phyloP scores from a whole-genome alignment of 2,113 vertebrate genomes.

The Gnathonemus longibarbis region DNA sequence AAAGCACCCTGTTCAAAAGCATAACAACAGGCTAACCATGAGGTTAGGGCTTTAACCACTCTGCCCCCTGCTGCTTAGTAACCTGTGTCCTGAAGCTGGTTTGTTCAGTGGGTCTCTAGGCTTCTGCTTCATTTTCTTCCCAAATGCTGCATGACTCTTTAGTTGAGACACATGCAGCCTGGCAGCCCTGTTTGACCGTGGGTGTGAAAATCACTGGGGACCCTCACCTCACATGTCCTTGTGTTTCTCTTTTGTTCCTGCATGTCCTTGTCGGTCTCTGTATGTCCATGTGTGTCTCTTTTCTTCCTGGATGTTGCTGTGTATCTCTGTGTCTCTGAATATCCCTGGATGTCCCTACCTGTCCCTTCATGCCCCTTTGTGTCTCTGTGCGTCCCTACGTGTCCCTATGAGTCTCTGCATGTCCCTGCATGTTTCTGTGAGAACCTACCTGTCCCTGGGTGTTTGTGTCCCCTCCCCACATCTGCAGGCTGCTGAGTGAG shows the following conservation, averaged over 20 bases:
- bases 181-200: not conserved
- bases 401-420: not conserved
- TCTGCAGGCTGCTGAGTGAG: slow-evolving; percentile 55
- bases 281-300: no score
- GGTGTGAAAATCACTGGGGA: not conserved
- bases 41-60: not conserved
- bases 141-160: not conserved
- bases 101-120: no score
- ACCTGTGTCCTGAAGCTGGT: no score
- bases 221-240: not conserved
- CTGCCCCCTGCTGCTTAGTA: no score
- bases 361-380: no score
- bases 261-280: no score
- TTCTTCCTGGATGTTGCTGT: no score
- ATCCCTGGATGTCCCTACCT: no score
- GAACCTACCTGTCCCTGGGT: not conserved
- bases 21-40: no score
- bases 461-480: not conserved
- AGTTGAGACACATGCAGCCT: not conserved
- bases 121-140: not conserved
- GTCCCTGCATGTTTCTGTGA: not conserved
- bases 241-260: not conserved
- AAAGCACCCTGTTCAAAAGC: no score
- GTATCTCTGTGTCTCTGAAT: no score
- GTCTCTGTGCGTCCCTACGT: no score